These are phyloP conservation scores for Calosoma granatense DNA, from an alignment of 1,140 invertebrate genomes.

Conservation along the genomic window DNA sequence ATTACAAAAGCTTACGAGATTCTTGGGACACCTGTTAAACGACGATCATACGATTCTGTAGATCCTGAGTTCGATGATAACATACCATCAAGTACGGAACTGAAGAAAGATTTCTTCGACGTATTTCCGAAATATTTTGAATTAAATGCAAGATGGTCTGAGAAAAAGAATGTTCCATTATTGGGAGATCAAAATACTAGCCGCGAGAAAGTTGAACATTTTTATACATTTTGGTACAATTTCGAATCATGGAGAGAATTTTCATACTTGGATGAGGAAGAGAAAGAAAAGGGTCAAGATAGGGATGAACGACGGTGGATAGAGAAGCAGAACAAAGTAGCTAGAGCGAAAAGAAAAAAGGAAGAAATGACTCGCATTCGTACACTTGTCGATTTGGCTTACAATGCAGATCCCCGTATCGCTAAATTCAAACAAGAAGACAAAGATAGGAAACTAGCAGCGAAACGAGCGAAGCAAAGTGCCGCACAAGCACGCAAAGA, in stretches of 20 bases:
- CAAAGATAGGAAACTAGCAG: conserved; percentile 79
- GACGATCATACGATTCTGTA: conserved; percentile 90
- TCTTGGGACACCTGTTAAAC: conserved; percentile 67
- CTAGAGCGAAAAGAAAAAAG: conserved; percentile 84
- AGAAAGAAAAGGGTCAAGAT: conserved; percentile 94
- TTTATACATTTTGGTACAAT: conserved; percentile 91
- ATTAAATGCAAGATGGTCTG: conserved; percentile 87
- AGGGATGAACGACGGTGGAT: conserved; percentile 94
- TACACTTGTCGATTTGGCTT: conserved; percentile 84
- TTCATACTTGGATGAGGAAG: conserved; percentile 98
- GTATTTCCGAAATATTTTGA: conserved; percentile 72
- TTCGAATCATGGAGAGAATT: conserved; percentile 99
- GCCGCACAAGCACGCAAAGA: conserved; percentile 71
- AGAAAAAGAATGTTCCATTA: conserved; percentile 72
- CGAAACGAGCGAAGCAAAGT: conserved; percentile 84
- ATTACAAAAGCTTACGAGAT: conserved; percentile 97
- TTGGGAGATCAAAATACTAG: conserved; percentile 66
- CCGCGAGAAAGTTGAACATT: conserved; percentile 67
- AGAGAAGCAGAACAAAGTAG: conserved; percentile 94
- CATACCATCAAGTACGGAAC: conserved; percentile 63
- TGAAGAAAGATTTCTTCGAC: conserved; percentile 77
- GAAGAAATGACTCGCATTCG: conserved; percentile 91
- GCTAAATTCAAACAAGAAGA: conserved; percentile 88
- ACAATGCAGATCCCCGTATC: conserved; percentile 88
- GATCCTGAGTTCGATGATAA: conserved; percentile 90